These are phyloP conservation scores for Neodiprion pinetum DNA, from an alignment of 1,140 invertebrate species.

Conservation along the genomic window DNA sequence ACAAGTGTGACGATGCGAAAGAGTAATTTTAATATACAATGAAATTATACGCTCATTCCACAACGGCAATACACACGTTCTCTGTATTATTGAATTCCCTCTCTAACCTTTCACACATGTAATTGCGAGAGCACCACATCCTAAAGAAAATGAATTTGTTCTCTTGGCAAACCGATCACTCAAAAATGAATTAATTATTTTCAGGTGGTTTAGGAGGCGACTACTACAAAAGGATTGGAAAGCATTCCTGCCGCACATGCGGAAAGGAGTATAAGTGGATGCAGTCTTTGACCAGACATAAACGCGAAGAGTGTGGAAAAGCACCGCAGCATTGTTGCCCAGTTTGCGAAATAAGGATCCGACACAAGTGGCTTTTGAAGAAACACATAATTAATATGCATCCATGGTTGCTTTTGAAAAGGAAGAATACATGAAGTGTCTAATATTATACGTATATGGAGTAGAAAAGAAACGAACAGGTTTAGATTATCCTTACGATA, in stretches of 20 bases:
- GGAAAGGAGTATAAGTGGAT: slow-evolving; percentile 62
- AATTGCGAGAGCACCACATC: no score
- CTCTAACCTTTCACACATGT: no score
- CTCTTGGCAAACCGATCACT: no score
- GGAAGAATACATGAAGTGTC: slow-evolving; percentile 20
- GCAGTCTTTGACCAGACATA: slow-evolving; percentile 61
- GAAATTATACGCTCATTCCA: no score
- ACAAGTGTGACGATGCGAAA: no score
- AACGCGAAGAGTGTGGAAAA: slow-evolving; percentile 61
- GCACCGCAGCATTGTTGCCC: slow-evolving; percentile 54
- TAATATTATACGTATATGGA: background rate
- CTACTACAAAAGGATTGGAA: slow-evolving; percentile 50
- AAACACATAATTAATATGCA: slow-evolving; percentile 52
- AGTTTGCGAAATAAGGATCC: slow-evolving; percentile 47
- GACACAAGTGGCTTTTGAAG: slow-evolving; percentile 57
- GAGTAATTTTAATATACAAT: no score
- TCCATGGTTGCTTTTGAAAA: slow-evolving; percentile 29
- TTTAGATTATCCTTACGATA: no score
- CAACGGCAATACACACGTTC: no score
- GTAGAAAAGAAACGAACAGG: background rate
- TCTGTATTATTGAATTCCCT: no score
- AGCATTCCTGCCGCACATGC: slow-evolving; percentile 53
- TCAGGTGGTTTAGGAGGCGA: slow-evolving; percentile 27
- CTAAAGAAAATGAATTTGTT: no score
- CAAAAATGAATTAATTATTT: slow-evolving; percentile 9